These are phyloP conservation scores for Pantherophis vulpinus DNA, from an alignment of 2,797 vertebrate species.

Conservation along the genomic window DNA sequence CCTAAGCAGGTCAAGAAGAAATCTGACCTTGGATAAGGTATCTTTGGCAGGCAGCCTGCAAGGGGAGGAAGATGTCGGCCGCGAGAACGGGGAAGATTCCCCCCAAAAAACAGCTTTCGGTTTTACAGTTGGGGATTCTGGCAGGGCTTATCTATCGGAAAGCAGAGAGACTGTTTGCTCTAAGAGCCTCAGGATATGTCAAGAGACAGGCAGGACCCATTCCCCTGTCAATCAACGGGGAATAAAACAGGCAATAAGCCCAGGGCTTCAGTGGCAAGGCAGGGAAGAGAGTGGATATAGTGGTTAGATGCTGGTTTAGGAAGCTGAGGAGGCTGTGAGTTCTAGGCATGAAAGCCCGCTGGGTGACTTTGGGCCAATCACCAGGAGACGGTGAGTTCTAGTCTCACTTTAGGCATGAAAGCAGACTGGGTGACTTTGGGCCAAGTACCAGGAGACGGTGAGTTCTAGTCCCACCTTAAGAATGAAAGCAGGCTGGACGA, in stretches of 20 bases:
- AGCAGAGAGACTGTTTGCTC: not conserved
- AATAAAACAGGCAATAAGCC: not conserved
- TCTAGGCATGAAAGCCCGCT: not conserved
- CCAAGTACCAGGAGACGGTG: too few relatives aligned
- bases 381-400: not conserved
- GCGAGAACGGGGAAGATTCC: not conserved
- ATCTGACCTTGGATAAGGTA: not conserved
- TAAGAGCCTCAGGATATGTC: not conserved
- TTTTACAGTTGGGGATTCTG: not conserved
- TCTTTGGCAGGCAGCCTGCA: not conserved
- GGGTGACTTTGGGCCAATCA: too few relatives aligned
- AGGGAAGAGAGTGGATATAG: too few relatives aligned
- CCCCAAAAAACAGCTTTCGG: too few relatives aligned
- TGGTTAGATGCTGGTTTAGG: too few relatives aligned
- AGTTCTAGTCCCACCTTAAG: too few relatives aligned
- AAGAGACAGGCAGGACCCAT: not conserved
- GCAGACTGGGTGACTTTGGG: too few relatives aligned
- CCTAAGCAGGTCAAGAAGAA: not conserved
- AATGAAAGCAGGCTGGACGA: too few relatives aligned
- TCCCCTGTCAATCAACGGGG: not conserved
- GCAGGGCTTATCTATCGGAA: not conserved
- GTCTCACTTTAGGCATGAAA: too few relatives aligned
- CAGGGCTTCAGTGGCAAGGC: not conserved
- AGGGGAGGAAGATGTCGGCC: not conserved
- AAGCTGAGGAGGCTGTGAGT: not conserved